Percentiles rank a stretch among this genome's conserved stretches.
These are phyloP conservation scores for Ellobium chinense DNA, from an alignment of 2,888 invertebrate species.

Conservation along the genomic window DNA sequence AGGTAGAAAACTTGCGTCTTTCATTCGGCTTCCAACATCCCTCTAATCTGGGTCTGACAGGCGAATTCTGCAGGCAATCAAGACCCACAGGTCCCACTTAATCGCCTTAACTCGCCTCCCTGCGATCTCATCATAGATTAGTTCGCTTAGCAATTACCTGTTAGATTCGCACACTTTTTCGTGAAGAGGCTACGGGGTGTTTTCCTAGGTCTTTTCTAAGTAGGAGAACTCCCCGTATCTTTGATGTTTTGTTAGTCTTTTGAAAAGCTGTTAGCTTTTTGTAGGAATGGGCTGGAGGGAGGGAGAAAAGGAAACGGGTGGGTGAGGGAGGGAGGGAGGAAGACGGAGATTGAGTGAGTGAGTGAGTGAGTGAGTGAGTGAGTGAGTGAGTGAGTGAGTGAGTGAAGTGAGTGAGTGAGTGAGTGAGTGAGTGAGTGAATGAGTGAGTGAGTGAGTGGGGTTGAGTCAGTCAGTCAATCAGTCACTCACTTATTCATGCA, in stretches of 20 bases:
- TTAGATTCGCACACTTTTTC: neutral
- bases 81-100: neutral
- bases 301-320: neutral
- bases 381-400: slow-evolving; percentile 6
- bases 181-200: neutral
- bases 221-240: too few relatives aligned
- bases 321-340: neutral
- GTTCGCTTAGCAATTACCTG: neutral
- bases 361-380: slow-evolving; percentile 19
- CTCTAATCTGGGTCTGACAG: neutral
- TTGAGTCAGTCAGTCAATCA: neutral
- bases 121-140: neutral
- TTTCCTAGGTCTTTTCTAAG: neutral
- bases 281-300: neutral
- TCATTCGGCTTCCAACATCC: neutral
- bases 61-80: neutral
- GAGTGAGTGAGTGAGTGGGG: slow-evolving; percentile 1
- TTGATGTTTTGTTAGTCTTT: too few relatives aligned
- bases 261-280: too few relatives aligned
- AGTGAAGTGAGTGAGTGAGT: slow-evolving; percentile 1
- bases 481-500: too few relatives aligned
- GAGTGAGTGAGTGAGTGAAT: neutral
- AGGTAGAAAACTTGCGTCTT: neutral
- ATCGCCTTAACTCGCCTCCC: neutral
- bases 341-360: neutral